Base-by-base conservation (phyloP, 2,113 vertebrate species). In the Gnathonemus echidnorhynchus region DNA sequence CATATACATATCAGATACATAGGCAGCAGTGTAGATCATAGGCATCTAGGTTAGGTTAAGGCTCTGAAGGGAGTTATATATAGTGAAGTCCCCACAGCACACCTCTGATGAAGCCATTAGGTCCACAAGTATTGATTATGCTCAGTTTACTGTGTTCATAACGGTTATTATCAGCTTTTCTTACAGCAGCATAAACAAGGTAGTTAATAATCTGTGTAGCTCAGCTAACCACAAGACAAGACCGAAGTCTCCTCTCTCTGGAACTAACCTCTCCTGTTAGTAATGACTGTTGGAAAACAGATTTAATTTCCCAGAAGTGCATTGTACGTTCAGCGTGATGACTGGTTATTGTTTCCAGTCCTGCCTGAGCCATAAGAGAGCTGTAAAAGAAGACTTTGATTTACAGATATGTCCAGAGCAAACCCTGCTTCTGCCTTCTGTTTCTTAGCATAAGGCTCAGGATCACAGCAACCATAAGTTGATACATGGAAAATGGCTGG, bases 121-220 rank as follows among this genome's bases (percentile, higher is more conserved):
- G 95, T 96, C 93, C 92, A 94, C 94, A 93, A 93, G 91, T 92
- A 95, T 95, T 70, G 94, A 96, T 95, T 94, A 92, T 90, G 92
- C 87, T 45, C 35, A 45, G 87, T 39, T 45, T 35, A 88, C 53
- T 45, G 17, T 88, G 21, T 45, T 62, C 56, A 45, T 45, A 42
- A 39, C 17, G 6, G n/a, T 88, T 88, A 87, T 87, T 93, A 93
- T 95, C 94, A 93, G 91, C 90, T 77, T 90, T 93, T 93, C 93
- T 88, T 90, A 17, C 87, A 2, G 1, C 92, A 92, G 92, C 88
- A 91, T 83, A 90, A 88, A 87, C 19, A 83, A 80, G 27, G 58
- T 35, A 50, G 10, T n/a, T 83, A 87, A 87, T 35, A 56, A 35
- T 35, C 85, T 62, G 42, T 86, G 84, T 48, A 66, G 45, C 49